Base-by-base conservation (phyloP, 1,140 invertebrate genomes). In the Cyclina sinensis region DNA sequence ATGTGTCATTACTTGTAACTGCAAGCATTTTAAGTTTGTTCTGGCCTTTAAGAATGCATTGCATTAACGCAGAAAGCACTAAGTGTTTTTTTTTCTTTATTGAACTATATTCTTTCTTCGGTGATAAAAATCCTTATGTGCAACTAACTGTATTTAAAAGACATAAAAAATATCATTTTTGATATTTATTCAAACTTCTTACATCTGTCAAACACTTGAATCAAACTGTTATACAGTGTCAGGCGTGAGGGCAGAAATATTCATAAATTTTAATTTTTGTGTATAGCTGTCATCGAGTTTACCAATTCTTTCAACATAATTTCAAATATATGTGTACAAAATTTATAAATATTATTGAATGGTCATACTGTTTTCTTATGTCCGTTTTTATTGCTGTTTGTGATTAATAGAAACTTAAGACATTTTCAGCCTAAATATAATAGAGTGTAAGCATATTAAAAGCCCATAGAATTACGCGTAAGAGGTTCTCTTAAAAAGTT, bases 331-430 rank as follows among this genome's bases (percentile, higher is more conserved):
- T 5, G n/a, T 65, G 27, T 65, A 65, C 27, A 21, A 21, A 70
- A 16, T 70, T 37, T 37, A 39, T 70, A 70, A 16, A 70, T 37
- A n/a, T 30, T 70, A 30, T 18, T 70, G 9, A 18, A 37, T 70
- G 65, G 74, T 21, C 39, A 78, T 48, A 16, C 16, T 5, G 48
- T 16, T 48, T 78, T 16, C n/a, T 48, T 18, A 78, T 51, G 32
- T 14, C 43, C 74, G 27, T 48, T 78, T 78, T 78, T 39, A n/a
- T 78, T 35, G 14, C 48, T 48, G 21, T 51, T 78, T 78, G 46
- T 11, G 0, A 24, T 24, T 48, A 78, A 35, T 3, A 37, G 43
- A 46, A 51, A 43, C 43, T 78, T 51, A 46, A 51, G 27, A 48
- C 74, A 78, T 9, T 46, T 11, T 78, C 14, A 78, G 11, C 0